Base-by-base conservation (phyloP, 1,140 invertebrate genomes). In the Cyclina sinensis region DNA sequence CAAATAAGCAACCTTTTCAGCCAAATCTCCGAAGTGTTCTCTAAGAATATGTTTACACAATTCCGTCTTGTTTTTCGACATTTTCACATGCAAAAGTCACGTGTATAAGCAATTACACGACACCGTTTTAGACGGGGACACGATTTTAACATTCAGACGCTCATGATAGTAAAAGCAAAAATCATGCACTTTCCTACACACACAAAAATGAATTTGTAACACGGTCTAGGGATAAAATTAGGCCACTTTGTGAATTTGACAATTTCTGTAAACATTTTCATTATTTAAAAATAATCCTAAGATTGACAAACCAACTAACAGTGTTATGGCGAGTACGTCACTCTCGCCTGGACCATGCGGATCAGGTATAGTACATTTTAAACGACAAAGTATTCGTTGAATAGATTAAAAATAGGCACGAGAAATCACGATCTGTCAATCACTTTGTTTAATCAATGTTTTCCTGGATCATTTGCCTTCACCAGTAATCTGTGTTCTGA, bases 291-390 rank as follows among this genome's bases (percentile, higher is more conserved):
- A 14, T 27, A 62, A n/a, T n/a, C 27, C 14, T 27, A 5, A 62
- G 21, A 27, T 27, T 1, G 24, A 11, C 24, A n/a, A 62, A 62
- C n/a, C 21, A 1, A 3, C 12, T 11, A 62, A 24, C 4, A 7
- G 65, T 21, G 32, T 37, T 32, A 92, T 93, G 90, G 91, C 92
- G 43, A 81, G 91, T 43, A 87, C 90, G 16, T 91, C 93, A 57
- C 82, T 94, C 37, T 94, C 93, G n/a, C 93, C 93, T 24, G 93
- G 93, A 85, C 93, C 93, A 27, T 93, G 93, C 30, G 93, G 93
- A 68, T 92, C 92, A 89, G 93, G 91, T 92, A 86, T 11, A 57
- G n/a, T n/a, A n/a, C n/a, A n/a, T n/a, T n/a, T n/a, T n/a, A n/a
- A n/a, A n/a, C n/a, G n/a, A n/a, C n/a, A n/a, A n/a, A n/a, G n/a